Base-by-base conservation (phyloP, 2,797 vertebrate species). In the Parambassis ranga region DNA sequence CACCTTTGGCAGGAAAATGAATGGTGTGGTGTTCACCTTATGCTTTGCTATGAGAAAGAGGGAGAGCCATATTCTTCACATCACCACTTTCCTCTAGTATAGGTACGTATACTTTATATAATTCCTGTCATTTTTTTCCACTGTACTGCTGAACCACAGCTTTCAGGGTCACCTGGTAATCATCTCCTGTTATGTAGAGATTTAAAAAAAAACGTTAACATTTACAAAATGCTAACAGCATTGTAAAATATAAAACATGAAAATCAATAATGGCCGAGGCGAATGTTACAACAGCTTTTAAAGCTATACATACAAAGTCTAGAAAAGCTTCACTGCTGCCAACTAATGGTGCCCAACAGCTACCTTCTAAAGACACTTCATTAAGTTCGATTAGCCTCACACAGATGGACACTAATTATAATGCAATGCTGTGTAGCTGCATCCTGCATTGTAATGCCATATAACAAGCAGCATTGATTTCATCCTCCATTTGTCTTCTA, bases 401-500 rank as follows among this genome's bases (percentile, higher is more conserved):
- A 35, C 24, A 27, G 14, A 42, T 43, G 49, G 41, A 77, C 42
- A 53, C 44, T 8, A 65, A n/a, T 42, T 13, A 49, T 9, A 59
- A 59, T 58, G 26, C 3, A 3, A 19, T 61, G 49, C 50, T 57
- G 49, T 56, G 26, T 19, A 43, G 13, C 23, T 61, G 55, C 28
- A 56, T 77, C 68, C 55, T 65, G 11, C 9, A 47, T 36, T 32
- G 35, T 49, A 64, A 68, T 49, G 28, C 30, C 23, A 52, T 53
- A 48, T 31, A 57, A 32, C 77, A 76, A 47, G 35, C 24, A 49
- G 26, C 32, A 32, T 69, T 42, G 59, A 53, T 83, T 76, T 64
- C 59, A 77, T 68, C 69, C 65, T 76, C 47, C 61, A 76, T 82
- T 79, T 68, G 61, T 74, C 72, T 71, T 63, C 37, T 1, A 22